Evolutionary conservation across 2,113 vertebrate species (phyloP).

Genomic region (Sinocyclocheilus anshuiensis): DNA sequence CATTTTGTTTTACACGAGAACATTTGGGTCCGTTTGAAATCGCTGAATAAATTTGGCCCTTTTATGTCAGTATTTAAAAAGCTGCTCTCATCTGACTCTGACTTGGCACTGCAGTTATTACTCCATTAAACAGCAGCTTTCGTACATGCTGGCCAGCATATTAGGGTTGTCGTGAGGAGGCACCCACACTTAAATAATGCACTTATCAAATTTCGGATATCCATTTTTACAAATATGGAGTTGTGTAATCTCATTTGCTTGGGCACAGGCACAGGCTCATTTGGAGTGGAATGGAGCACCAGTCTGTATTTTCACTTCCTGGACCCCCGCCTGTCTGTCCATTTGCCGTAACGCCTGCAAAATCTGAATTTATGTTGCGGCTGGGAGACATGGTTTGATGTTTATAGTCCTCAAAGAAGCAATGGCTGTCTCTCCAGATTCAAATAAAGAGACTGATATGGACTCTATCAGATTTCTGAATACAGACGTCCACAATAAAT

Average conservation of each 20-base stretch:
- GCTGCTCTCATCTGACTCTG: slow-evolving; percentile 18
- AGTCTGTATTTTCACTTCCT: slow-evolving; percentile 73
- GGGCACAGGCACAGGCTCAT: slow-evolving; percentile 67
- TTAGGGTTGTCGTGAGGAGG: slow-evolving; percentile 49
- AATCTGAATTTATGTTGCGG: slow-evolving; percentile 77
- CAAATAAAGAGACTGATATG: slow-evolving; percentile 80
- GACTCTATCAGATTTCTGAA: slow-evolving; percentile 82
- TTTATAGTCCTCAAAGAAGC: slow-evolving; percentile 78
- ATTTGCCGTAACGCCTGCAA: slow-evolving; percentile 80
- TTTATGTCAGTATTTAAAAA: slow-evolving; percentile 8
- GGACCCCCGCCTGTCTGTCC: slow-evolving; percentile 66
- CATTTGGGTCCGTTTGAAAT: not conserved
- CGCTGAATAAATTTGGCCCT: not conserved
- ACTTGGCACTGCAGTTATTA: slow-evolving; percentile 21
- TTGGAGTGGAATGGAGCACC: slow-evolving; percentile 63
- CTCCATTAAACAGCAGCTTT: slow-evolving; percentile 44
- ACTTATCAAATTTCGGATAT: slow-evolving; percentile 58
- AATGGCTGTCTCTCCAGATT: slow-evolving; percentile 76
- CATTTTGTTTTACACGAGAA: not conserved
- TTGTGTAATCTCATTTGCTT: slow-evolving; percentile 69
- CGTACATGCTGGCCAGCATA: slow-evolving; percentile 22
- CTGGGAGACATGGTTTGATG: slow-evolving; percentile 78
- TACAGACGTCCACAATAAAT: slow-evolving; percentile 82
- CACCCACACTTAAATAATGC: slow-evolving; percentile 54
- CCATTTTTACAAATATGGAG: slow-evolving; percentile 62